Evolutionary conservation across 1,140 invertebrate genomes (phyloP).

Genomic region (Magallana ariakensis): DNA sequence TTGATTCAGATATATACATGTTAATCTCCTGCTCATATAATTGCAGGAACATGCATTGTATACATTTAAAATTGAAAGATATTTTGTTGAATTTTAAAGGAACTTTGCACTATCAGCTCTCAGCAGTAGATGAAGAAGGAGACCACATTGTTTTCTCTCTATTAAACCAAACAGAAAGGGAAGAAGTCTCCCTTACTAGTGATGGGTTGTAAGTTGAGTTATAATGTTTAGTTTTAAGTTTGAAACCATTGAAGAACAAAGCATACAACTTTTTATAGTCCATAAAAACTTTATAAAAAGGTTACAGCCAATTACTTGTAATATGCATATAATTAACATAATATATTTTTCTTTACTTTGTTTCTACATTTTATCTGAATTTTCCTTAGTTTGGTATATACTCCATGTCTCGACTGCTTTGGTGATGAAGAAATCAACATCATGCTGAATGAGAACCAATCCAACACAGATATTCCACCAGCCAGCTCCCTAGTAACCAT

Average conservation of each 20-base stretch:
- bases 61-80: not conserved
- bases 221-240: too few relatives aligned
- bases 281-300: too few relatives aligned
- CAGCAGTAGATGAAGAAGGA: constrained; percentile 49
- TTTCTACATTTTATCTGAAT: too few relatives aligned
- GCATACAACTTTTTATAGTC: too few relatives aligned
- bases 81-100: constrained; percentile 17
- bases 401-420: constrained; percentile 44
- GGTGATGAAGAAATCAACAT: constrained; percentile 37
- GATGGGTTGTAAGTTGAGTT: constrained; percentile 42
- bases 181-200: not conserved
- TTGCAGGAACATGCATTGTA: too few relatives aligned
- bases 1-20: too few relatives aligned
- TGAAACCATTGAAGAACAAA: too few relatives aligned
- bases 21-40: too few relatives aligned
- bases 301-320: too few relatives aligned
- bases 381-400: constrained; percentile 37
- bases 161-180: not conserved
- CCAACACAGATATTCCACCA: constrained; percentile 38
- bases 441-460: constrained; percentile 8
- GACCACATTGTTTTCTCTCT: constrained; percentile 42
- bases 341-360: too few relatives aligned
- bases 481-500: not conserved
- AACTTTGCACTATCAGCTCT: constrained; percentile 45
- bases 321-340: too few relatives aligned